Evolutionary conservation across 2,888 invertebrate genomes (phyloP).

Genomic region (Stictocephala bisonia): DNA sequence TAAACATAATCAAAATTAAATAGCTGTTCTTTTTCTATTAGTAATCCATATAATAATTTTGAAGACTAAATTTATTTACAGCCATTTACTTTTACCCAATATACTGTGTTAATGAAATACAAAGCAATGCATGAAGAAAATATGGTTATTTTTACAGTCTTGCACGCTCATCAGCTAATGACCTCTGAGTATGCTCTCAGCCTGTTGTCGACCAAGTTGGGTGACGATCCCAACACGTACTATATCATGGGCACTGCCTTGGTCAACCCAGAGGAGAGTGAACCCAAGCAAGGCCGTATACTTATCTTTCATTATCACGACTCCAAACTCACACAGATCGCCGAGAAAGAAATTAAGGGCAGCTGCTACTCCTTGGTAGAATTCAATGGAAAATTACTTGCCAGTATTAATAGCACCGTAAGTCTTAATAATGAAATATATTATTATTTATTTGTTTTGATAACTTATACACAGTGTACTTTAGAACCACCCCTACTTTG

Average conservation of each 20-base stretch:
- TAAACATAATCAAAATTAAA: too few species aligned
- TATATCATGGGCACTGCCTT: conserved; percentile 95
- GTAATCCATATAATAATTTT: too few species aligned
- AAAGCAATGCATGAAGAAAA: too few species aligned
- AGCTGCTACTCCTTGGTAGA: conserved; percentile 92
- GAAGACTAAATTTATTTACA: too few species aligned
- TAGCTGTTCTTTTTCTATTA: too few species aligned
- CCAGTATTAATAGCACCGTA: conserved; percentile 96
- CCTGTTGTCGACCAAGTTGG: conserved; percentile 88
- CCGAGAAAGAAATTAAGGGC: conserved; percentile 97
- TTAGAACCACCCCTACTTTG: too few species aligned
- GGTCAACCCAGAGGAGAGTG: conserved; percentile 95
- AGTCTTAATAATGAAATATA: too few species aligned
- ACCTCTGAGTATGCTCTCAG: conserved; percentile 92
- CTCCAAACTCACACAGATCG: conserved; percentile 84
- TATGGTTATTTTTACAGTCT: conserved; percentile 72
- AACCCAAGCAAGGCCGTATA: conserved; percentile 92
- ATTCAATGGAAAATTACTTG: conserved; percentile 96
- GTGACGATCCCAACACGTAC: conserved; percentile 92
- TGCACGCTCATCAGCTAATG: conserved; percentile 94
- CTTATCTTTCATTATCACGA: conserved; percentile 92
- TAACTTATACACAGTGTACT: too few species aligned
- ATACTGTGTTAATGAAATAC: too few species aligned
- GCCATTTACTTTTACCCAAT: too few species aligned
- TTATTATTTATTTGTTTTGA: too few species aligned